phyloP scores from a whole-genome alignment of 2,113 vertebrate species.

The Asarcornis scutulata region DNA sequence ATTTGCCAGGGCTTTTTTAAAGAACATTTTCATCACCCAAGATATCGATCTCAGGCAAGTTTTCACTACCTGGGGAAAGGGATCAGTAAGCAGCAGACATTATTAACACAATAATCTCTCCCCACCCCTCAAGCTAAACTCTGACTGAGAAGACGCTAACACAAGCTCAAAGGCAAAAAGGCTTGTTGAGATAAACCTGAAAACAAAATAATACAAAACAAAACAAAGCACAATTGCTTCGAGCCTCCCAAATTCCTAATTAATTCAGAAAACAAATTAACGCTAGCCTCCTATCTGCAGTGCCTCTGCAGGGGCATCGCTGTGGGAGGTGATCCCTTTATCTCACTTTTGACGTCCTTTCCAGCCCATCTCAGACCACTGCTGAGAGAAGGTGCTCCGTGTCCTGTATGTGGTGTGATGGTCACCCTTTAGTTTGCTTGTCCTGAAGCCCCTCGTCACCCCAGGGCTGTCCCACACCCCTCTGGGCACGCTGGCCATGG shows the following conservation, averaged over 20 bases:
- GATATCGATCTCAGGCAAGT: background rate
- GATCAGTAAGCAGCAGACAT: background rate
- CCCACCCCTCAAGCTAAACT: background rate
- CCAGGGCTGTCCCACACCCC: background rate
- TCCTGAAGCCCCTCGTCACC: background rate
- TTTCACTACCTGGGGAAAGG: background rate
- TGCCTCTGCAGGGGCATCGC: constrained; percentile 4
- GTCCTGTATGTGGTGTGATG: background rate
- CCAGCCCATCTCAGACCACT: constrained; percentile 25
- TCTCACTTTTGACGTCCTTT: constrained; percentile 46
- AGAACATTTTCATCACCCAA: background rate
- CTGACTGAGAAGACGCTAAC: background rate
- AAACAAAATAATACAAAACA: background rate
- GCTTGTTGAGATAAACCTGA: background rate
- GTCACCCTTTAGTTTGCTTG: background rate
- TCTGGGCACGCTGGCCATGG: fast-evolving
- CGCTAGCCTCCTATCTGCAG: background rate
- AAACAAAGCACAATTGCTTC: constrained; percentile 27
- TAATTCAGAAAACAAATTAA: constrained; percentile 60
- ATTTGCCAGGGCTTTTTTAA: background rate
- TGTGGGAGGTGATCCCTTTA: constrained; percentile 14
- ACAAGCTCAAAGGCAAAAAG: constrained; percentile 1
- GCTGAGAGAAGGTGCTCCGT: background rate
- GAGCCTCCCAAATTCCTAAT: constrained; percentile 6
- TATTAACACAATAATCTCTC: background rate